A percentile compares a stretch with the other conserved stretches of the same genome.
phyloP scores from a whole-genome alignment of 2,888 invertebrate genomes.

The Oxycera nigricornis region DNA sequence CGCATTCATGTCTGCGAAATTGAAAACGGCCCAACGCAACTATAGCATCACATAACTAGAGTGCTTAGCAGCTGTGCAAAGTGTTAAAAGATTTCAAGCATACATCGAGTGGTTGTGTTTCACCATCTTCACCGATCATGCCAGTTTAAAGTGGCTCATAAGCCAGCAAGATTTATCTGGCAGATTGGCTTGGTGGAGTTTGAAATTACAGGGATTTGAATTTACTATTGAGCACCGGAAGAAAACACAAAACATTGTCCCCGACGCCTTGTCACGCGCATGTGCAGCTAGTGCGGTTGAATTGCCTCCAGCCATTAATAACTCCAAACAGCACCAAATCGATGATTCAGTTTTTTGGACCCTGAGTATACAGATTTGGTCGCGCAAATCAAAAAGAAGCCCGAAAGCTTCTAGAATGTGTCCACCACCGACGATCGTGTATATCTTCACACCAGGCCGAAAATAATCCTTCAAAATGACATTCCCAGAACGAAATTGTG shows the following conservation, averaged over 20 bases:
- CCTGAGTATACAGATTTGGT: not conserved
- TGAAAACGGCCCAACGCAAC: slow-evolving; percentile 29
- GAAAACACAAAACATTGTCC: slow-evolving; percentile 19
- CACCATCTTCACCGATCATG: slow-evolving; percentile 40
- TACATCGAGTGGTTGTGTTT: slow-evolving; percentile 44
- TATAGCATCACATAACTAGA: slow-evolving; percentile 46
- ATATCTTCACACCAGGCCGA: not conserved
- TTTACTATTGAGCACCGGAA: slow-evolving; percentile 31
- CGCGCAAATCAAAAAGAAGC: not conserved
- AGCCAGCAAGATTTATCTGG: slow-evolving; percentile 13
- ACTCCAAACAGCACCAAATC: not conserved
- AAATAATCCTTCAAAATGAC: not conserved
- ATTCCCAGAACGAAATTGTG: not conserved
- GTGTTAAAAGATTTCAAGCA: slow-evolving; percentile 42
- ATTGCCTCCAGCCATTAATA: not conserved
- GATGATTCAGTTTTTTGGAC: not conserved
- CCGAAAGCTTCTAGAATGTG: not conserved
- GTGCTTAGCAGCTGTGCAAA: slow-evolving; percentile 45
- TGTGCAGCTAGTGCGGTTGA: not conserved
- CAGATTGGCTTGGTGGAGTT: slow-evolving; percentile 20
- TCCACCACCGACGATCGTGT: not conserved
- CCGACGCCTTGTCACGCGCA: slow-evolving; percentile 19
- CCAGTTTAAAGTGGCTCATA: slow-evolving; percentile 33
- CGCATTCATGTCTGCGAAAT: slow-evolving; percentile 10
- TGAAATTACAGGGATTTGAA: slow-evolving; percentile 29